Conservation (phyloP, 2,113 vertebrate genomes). For the Podarcis raffonei region DNA sequence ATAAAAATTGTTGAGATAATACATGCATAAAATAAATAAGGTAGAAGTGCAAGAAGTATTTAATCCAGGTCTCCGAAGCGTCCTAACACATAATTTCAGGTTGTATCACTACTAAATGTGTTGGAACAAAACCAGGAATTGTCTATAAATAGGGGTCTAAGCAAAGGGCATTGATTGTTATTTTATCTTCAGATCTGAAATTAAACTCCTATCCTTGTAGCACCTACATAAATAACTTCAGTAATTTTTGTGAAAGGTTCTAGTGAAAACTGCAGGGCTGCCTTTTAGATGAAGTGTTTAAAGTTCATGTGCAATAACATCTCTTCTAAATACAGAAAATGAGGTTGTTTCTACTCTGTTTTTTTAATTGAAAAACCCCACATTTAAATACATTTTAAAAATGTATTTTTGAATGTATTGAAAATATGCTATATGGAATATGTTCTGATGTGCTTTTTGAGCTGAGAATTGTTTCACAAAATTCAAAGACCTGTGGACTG, state of each 20-base stretch:
- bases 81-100: background rate
- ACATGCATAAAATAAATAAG: background rate
- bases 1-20: background rate
- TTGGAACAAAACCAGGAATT: background rate
- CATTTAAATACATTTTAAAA: too few species aligned
- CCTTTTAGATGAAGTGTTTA: background rate
- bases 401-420: too few species aligned
- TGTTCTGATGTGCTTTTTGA: too few species aligned
- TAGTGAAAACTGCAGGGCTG: background rate
- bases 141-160: background rate
- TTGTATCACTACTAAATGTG: background rate
- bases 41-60: background rate
- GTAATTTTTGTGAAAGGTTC: background rate
- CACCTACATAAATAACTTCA: background rate
- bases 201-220: background rate
- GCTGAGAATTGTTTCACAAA: too few species aligned
- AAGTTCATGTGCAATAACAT: background rate
- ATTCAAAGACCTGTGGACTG: too few species aligned
- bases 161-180: background rate
- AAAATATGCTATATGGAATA: too few species aligned
- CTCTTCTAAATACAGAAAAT: background rate
- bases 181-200: background rate
- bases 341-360: background rate
- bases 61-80: background rate
- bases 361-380: too few species aligned